phyloP scores from a whole-genome alignment of 2,888 invertebrate genomes.

The Microctonus hyperodae region DNA sequence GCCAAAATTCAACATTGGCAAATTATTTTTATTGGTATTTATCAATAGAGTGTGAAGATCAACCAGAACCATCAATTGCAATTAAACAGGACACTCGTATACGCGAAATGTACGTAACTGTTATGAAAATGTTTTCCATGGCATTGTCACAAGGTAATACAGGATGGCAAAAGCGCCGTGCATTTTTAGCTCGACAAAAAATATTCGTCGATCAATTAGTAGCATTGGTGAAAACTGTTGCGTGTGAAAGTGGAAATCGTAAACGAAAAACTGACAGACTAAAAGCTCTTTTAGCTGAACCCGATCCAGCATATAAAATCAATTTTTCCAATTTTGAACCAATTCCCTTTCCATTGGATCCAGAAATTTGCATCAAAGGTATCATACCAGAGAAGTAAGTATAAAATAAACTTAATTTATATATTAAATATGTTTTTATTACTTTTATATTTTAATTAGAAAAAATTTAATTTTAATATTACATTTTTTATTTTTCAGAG shows the following conservation, averaged over 20 bases:
- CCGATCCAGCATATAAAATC: slow-evolving; percentile 78
- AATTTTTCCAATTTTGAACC: slow-evolving; percentile 92
- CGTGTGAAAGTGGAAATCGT: slow-evolving; percentile 89
- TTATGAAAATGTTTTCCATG: slow-evolving; percentile 86
- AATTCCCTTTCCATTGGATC: slow-evolving; percentile 94
- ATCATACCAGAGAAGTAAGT: slow-evolving; percentile 81
- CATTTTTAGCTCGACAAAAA: slow-evolving; percentile 84
- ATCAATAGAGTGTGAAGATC: slow-evolving; percentile 92
- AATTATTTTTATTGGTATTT: slow-evolving; percentile 99
- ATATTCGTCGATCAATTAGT: slow-evolving; percentile 92
- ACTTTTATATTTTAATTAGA: too few relatives aligned
- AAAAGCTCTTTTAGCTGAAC: slow-evolving; percentile 82
- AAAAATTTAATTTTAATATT: slow-evolving; percentile 11
- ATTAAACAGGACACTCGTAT: slow-evolving; percentile 77
- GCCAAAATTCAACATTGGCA: slow-evolving; percentile 86
- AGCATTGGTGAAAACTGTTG: slow-evolving; percentile 84
- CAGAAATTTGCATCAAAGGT: slow-evolving; percentile 85
- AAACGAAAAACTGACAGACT: slow-evolving; percentile 91
- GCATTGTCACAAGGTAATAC: slow-evolving; percentile 73
- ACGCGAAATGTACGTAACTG: slow-evolving; percentile 86
- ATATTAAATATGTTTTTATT: slow-evolving; percentile 25
- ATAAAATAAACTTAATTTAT: background rate
- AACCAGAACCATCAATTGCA: slow-evolving; percentile 68
- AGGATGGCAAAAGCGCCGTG: slow-evolving; percentile 77
- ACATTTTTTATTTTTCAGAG: slow-evolving; percentile 60